A percentile compares a stretch with the other conserved stretches of the same genome.
phyloP scores from a whole-genome alignment of 1,140 invertebrate species.

The Drosophila dunni region DNA sequence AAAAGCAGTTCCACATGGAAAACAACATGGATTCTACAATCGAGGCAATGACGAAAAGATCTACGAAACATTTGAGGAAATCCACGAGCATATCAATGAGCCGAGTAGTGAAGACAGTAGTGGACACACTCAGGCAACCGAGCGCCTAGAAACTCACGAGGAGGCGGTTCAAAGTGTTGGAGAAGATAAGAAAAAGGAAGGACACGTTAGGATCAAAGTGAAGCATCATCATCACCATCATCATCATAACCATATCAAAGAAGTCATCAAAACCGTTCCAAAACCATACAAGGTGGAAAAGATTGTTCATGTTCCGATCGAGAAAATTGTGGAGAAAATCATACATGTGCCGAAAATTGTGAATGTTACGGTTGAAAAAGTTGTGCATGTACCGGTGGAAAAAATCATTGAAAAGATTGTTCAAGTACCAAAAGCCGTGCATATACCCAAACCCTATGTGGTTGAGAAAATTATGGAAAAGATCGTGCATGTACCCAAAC shows the following conservation, averaged over 20 bases:
- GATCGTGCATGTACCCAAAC: constrained; percentile 85
- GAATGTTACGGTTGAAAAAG: constrained; percentile 85
- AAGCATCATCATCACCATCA: constrained; percentile 88
- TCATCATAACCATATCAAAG: constrained; percentile 87
- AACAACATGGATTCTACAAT: constrained; percentile 1
- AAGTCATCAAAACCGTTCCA: constrained; percentile 86
- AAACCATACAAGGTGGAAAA: constrained; percentile 86
- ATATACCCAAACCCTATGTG: constrained; percentile 61
- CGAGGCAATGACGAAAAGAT: constrained; percentile 39
- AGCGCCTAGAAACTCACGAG: constrained; percentile 42
- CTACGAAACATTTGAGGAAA: constrained; percentile 58
- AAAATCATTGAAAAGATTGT: constrained; percentile 84
- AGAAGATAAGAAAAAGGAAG: constrained; percentile 33
- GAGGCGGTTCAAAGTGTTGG: constrained; percentile 15
- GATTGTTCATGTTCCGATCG: constrained; percentile 79
- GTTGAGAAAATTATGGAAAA: constrained; percentile 66
- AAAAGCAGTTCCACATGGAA: constrained; percentile 4
- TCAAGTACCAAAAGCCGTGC: constrained; percentile 76
- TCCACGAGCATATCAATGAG: constrained; percentile 61
- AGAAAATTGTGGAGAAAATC: constrained; percentile 81
- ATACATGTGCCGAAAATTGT: constrained; percentile 66
- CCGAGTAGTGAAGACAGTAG: constrained; percentile 28
- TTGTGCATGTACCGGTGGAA: constrained; percentile 87
- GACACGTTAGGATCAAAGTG: constrained; percentile 84
- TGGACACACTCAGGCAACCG: constrained; percentile 47